phyloP scores from a whole-genome alignment of 1,140 invertebrate genomes.

The Ylistrum balloti region DNA sequence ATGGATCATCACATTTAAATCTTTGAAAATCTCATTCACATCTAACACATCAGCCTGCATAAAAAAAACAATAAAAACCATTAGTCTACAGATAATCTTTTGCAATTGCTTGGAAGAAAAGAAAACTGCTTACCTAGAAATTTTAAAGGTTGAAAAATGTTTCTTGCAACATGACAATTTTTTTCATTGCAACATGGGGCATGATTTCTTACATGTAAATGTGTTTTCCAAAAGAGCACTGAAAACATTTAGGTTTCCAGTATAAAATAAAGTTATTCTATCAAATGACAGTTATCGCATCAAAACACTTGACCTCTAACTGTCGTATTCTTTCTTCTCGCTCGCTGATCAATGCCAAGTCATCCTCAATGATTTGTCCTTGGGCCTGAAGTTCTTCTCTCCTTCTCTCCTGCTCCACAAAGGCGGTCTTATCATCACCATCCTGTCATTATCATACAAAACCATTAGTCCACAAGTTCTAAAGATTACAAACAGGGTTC shows the following conservation, averaged over 20 bases:
- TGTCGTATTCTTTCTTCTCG: constrained; percentile 94
- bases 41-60: constrained; percentile 94
- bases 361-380: constrained; percentile 88
- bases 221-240: too few species aligned
- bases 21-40: constrained; percentile 99
- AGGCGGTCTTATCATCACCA: constrained; percentile 80
- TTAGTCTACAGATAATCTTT: constrained; percentile 46
- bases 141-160: too few species aligned
- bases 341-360: constrained; percentile 92
- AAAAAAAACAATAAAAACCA: constrained; percentile 78
- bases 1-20: constrained; percentile 96
- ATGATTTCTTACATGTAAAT: too few species aligned
- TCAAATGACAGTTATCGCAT: not conserved
- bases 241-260: too few species aligned
- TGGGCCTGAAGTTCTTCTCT: constrained; percentile 81
- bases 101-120: too few species aligned
- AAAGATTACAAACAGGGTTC: too few species aligned
- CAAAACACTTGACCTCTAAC: constrained; percentile 89
- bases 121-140: too few species aligned
- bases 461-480: constrained; percentile 44
- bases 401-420: constrained; percentile 76
- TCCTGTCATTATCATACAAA: constrained; percentile 67
- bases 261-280: too few species aligned
- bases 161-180: too few species aligned
- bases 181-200: too few species aligned